Evolutionary conservation across 2,888 invertebrate species (phyloP).

Genomic region (Mellilla xanthometata): DNA sequence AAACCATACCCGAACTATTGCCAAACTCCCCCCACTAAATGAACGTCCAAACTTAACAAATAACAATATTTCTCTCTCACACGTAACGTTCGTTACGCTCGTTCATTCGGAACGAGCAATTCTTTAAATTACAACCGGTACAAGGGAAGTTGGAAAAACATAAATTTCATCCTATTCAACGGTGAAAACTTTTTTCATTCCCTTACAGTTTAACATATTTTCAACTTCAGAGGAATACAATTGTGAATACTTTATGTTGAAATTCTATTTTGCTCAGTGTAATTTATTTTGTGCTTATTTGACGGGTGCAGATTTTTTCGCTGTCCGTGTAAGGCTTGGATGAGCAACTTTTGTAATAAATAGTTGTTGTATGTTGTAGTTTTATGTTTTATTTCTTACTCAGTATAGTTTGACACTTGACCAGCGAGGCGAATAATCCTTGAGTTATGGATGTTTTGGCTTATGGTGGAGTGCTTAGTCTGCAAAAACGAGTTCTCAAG

Average conservation of each 20-base stretch:
- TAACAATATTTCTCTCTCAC: constrained; percentile 20
- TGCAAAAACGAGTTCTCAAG: too few relatives aligned
- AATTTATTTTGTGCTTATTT: constrained; percentile 19
- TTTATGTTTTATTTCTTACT: neutral
- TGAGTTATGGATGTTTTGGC: too few relatives aligned
- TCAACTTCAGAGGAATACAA: constrained; percentile 25
- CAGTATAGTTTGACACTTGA: too few relatives aligned
- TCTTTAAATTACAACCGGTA: constrained; percentile 21
- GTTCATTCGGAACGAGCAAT: constrained; percentile 17
- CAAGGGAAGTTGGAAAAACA: constrained; percentile 21
- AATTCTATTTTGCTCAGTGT: constrained; percentile 20
- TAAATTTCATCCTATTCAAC: constrained; percentile 23
- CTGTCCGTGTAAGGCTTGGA: neutral
- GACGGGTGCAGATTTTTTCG: constrained; percentile 15
- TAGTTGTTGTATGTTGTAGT: neutral
- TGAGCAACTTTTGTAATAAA: neutral
- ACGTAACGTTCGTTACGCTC: too few relatives aligned
- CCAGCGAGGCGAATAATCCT: too few relatives aligned
- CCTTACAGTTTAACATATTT: constrained; percentile 27
- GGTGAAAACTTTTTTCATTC: constrained; percentile 25
- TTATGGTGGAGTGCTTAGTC: too few relatives aligned
- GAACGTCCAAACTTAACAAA: constrained; percentile 19
- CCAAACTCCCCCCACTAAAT: neutral
- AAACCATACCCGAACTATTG: constrained; percentile 2
- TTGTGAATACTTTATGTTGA: constrained; percentile 23